These are phyloP conservation scores for Orcinus orca DNA, from an alignment of 2,113 vertebrate species.

Conservation along the genomic window DNA sequence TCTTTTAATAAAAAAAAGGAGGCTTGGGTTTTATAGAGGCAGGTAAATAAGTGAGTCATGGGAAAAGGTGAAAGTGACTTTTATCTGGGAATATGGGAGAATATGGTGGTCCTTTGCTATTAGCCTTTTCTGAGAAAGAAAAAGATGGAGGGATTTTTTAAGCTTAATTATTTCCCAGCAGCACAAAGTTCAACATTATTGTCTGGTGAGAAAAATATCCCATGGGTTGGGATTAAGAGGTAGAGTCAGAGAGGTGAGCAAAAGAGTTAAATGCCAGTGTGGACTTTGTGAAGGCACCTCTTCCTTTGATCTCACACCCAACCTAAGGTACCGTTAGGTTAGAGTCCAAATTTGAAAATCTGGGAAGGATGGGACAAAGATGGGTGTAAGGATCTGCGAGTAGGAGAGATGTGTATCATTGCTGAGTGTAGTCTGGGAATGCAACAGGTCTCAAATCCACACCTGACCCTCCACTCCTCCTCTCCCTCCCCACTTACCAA, in stretches of 20 bases:
- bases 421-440: neutral
- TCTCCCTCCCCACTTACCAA: rapidly evolving
- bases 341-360: neutral
- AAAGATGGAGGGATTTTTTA: neutral
- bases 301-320: neutral
- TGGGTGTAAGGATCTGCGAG: neutral
- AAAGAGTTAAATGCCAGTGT: neutral
- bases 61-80: rapidly evolving
- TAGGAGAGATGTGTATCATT: neutral
- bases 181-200: neutral
- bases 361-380: neutral
- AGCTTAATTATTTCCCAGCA: neutral
- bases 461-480: rapidly evolving
- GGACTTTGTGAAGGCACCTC: neutral
- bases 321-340: neutral
- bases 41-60: neutral
- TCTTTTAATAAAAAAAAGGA: neutral
- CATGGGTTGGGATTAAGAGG: neutral
- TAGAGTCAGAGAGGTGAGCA: neutral
- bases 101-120: neutral
- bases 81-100: neutral
- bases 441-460: neutral
- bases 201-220: neutral
- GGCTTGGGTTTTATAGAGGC: neutral
- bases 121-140: neutral